These are phyloP conservation scores for Archegozetes longisetosus DNA, from an alignment of 1,140 invertebrate genomes.

Conservation along the genomic window DNA sequence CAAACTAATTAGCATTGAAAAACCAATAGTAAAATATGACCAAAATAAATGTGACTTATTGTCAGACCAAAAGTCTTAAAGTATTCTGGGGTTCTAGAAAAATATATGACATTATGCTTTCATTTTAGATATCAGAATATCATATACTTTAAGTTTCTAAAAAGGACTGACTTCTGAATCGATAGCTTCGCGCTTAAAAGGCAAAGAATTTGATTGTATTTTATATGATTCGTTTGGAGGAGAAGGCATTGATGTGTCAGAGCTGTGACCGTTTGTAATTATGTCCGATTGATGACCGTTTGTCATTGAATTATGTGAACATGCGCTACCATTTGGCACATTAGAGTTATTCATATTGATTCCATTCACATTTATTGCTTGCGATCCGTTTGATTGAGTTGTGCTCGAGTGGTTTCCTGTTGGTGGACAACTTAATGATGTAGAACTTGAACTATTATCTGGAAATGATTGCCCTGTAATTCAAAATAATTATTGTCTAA, in stretches of 20 bases:
- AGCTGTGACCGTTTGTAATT: not conserved
- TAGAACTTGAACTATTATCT: not conserved
- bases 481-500: too few relatives aligned
- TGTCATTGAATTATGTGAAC: not conserved
- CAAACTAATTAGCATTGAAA: too few relatives aligned
- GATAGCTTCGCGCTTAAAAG: conserved; percentile 8
- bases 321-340: not conserved
- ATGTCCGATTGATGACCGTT: not conserved
- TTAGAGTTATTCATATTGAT: not conserved
- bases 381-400: not conserved
- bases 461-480: not conserved
- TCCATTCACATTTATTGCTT: not conserved
- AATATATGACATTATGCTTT: too few relatives aligned
- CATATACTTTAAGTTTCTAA: too few relatives aligned
- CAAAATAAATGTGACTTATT: too few relatives aligned
- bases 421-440: not conserved
- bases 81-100: too few relatives aligned
- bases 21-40: too few relatives aligned
- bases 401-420: too few relatives aligned
- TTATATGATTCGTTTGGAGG: not conserved
- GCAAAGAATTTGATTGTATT: not conserved
- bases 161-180: conserved; percentile 6
- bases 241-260: not conserved
- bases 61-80: too few relatives aligned
- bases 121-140: too few relatives aligned